Base-by-base conservation (phyloP, 2,888 invertebrate genomes). In the Chymomyza caudatula region DNA sequence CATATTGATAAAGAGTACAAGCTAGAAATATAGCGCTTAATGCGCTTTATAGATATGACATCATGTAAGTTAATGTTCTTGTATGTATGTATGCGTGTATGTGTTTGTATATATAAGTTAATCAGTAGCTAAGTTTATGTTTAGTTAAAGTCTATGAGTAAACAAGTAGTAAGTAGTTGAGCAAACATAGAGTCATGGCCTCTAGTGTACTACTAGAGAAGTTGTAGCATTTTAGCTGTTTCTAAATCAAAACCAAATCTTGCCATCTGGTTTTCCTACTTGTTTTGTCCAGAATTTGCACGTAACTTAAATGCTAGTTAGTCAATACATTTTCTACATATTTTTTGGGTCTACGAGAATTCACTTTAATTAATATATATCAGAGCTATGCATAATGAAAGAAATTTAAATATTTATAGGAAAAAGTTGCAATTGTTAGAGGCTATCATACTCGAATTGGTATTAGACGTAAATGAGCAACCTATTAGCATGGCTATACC, bases 71-170 rank as follows among this genome's bases (percentile, higher is more conserved):
- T 44, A 29, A 55, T 58, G 4, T 58, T 51, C 53, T 37, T 63
- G 23, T 65, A 60, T 65, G 57, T 67, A 22, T 49, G 61, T 60
- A 56, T 59, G 60, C 53, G 60, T 61, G 65, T 63, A 55, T 54
- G 17, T 37, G 54, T 54, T 53, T 58, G 54, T 68, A 57, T 63
- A 44, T 57, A 49, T 67, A 47, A 43, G 63, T 70, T 69, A 74
- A 67, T 72, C 72, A 77, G 74, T 73, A 73, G 75, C 85, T 85
- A 83, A 72, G 72, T 82, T 85, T 72, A 71, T 76, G 67, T 84
- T 69, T 76, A 81, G 81, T 81, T 76, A 76, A 84, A 78, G 65
- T 64, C 78, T 82, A 76, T 69, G 70, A 65, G 76, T 65, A 68
- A 69, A 71, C 65, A 60, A 63, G 60, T 67, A 63, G 60, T 67